Base-by-base conservation (phyloP, 2,888 invertebrate species). In the Cerastis leucographa region DNA sequence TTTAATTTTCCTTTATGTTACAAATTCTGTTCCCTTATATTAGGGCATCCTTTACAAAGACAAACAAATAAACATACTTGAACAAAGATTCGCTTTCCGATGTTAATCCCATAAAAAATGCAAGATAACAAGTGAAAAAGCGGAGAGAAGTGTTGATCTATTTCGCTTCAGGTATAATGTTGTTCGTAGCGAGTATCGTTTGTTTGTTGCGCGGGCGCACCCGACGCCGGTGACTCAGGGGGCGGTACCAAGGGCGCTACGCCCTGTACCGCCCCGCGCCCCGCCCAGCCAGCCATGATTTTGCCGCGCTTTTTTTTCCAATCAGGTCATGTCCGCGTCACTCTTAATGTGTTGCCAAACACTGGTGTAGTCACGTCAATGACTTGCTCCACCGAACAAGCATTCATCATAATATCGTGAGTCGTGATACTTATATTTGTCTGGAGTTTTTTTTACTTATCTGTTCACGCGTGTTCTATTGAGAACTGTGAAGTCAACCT, bases 231-330 rank as follows among this genome's bases (percentile, higher is more conserved):
- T 95, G 94, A 94, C 89, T 94, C 94, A 95, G 91, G 94, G 95
- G 96, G 96, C 95, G 96, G 92, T 89, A 90, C 95, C 94, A 92
- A 95, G 95, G 96, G 96, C 96, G 95, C 94, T 93, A 94, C 96
- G 96, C 95, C 95, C 95, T 93, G 90, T 89, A 87, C 91, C 91
- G 92, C 93, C 94, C 91, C 92, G 89, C 92, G 91, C 92, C 88
- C 95, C 96, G 95, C 95, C 96, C 95, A 94, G 87, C 91, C 94
- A 93, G 93, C 94, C 94, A 95, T 94, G 89, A 94, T 95, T 95
- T 95, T 95, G 93, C 94, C 94, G 94, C 94, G 93, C 93, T 95
- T 95, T 96, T 96, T 91, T 94, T 94, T 94, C 93, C 91, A 92
- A 94, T 93, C 93, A 92, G 89, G 89, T 91, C 89, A 92, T 91